These are phyloP conservation scores for Prochilodus magdalenae DNA, from an alignment of 2,113 vertebrate species.

Conservation along the genomic window DNA sequence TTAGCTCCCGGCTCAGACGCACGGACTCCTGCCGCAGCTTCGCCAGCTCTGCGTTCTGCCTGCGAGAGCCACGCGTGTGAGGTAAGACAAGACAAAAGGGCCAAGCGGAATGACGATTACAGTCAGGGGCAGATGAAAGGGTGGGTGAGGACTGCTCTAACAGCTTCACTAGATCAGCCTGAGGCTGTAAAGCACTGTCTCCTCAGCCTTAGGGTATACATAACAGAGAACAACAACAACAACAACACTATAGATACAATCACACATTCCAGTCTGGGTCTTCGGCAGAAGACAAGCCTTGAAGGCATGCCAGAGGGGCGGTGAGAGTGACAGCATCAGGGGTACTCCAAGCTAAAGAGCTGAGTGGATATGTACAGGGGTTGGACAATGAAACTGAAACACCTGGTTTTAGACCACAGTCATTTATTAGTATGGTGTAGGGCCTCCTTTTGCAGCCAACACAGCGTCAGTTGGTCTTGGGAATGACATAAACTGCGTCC, in stretches of 20 bases:
- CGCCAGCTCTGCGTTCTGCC: slow-evolving; percentile 87
- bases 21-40: slow-evolving; percentile 84
- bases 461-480: too few species aligned
- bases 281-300: not conserved
- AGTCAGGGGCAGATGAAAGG: not conserved
- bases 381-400: too few species aligned
- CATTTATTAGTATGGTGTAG: too few species aligned
- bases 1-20: slow-evolving; percentile 82
- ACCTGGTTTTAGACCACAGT: too few species aligned
- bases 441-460: too few species aligned
- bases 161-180: not conserved
- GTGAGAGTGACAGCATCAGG: not conserved
- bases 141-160: not conserved
- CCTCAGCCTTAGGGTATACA: not conserved
- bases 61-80: slow-evolving; percentile 44
- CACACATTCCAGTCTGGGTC: not conserved
- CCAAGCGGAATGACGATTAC: not conserved
- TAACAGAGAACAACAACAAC: not conserved
- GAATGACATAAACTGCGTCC: too few species aligned
- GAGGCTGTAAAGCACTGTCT: not conserved
- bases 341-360: not conserved
- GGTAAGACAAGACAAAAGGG: not conserved
- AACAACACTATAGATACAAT: not conserved
- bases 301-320: not conserved
- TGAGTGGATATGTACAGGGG: not conserved